Evolutionary conservation across 92 coral and sea anemone species (phyloP).

Genomic region (Blastomussa wellsi): DNA sequence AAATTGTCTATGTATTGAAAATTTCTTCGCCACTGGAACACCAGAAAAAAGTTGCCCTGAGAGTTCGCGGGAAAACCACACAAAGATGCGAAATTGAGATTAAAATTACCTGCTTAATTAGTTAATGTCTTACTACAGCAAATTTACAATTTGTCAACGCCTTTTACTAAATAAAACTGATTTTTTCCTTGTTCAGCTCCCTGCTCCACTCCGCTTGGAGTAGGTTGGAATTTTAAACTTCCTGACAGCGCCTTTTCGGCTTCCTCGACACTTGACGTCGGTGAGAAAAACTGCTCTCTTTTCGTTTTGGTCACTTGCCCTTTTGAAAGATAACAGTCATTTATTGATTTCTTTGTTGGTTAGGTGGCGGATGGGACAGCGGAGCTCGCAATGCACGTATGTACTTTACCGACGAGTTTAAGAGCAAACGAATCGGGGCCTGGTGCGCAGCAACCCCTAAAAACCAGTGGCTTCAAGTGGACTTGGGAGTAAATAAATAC

Average conservation of each 20-base stretch:
- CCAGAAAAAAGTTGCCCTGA: neutral
- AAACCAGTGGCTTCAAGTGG: conserved; percentile 82
- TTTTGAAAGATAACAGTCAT: neutral
- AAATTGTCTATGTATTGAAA: too few relatives aligned
- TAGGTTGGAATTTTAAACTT: conserved; percentile 73
- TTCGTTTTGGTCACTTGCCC: neutral
- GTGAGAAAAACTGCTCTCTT: conserved; percentile 30
- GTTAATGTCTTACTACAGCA: too few relatives aligned
- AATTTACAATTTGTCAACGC: neutral
- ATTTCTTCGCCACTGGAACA: neutral
- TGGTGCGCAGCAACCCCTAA: conserved; percentile 77
- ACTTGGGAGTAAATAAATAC: conserved; percentile 66
- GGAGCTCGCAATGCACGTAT: conserved; percentile 84
- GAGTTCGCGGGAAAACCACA: neutral
- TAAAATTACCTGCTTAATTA: too few relatives aligned
- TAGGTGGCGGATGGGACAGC: conserved; percentile 68
- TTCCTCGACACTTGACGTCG: conserved; percentile 65
- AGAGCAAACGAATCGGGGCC: conserved; percentile 64
- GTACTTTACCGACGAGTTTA: conserved; percentile 63
- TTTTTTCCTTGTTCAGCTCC: conserved; percentile 45
- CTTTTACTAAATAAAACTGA: neutral
- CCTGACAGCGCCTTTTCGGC: conserved; percentile 80
- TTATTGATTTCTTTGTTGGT: neutral
- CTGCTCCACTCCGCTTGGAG: conserved; percentile 70
- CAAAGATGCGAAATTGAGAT: too few relatives aligned